A percentile compares a stretch with the other conserved stretches of the same genome.
These are phyloP conservation scores for Colius striatus DNA, from an alignment of 2,113 vertebrate genomes.

Conservation along the genomic window DNA sequence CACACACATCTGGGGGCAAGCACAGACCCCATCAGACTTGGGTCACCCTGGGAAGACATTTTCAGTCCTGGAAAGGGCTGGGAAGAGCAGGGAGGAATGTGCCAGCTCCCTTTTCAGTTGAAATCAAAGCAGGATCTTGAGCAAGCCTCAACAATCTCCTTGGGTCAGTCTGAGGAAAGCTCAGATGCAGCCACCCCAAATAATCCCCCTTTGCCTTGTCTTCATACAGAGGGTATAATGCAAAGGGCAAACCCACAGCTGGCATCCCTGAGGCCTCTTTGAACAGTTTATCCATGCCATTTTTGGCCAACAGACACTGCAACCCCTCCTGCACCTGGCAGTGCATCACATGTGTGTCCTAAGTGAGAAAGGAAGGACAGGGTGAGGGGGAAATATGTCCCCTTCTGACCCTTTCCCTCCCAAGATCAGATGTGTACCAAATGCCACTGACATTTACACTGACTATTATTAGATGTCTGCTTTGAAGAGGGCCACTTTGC, in stretches of 20 bases:
- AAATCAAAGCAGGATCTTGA: not conserved
- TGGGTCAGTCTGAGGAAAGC: fast-evolving
- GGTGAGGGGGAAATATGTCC: fast-evolving
- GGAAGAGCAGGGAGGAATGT: not conserved
- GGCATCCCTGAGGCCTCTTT: not conserved
- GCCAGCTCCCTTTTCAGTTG: not conserved
- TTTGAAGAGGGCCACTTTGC: fast-evolving
- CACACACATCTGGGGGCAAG: fast-evolving
- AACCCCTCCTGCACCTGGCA: not conserved
- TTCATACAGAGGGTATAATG: no score
- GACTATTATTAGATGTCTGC: not conserved
- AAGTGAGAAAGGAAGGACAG: not conserved
- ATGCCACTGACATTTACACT: not conserved
- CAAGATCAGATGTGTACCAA: not conserved
- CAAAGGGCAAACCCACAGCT: not conserved
- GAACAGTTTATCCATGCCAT: not conserved
- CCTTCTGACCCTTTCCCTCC: not conserved
- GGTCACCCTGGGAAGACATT: fast-evolving
- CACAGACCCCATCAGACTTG: not conserved
- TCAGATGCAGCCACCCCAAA: not conserved
- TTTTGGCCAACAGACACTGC: not conserved
- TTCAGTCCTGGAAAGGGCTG: not conserved
- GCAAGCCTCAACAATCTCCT: no score
- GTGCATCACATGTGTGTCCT: fast-evolving
- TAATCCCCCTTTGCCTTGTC: not conserved